Conservation (phyloP, 2,888 invertebrate species). For the Drosophila nigritarsus region DNA sequence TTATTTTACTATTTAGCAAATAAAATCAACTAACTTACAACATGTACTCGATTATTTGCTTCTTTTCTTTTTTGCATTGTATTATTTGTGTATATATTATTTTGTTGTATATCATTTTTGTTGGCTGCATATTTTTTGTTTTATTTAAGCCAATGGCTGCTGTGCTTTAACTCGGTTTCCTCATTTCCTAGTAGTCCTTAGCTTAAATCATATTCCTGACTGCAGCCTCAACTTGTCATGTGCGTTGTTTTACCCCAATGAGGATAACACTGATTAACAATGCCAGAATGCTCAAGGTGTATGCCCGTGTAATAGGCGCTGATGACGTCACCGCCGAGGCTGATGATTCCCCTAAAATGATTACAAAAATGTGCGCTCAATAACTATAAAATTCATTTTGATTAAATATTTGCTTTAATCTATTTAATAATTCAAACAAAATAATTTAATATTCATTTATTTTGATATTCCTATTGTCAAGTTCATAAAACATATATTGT, state of each 20-base stretch:
- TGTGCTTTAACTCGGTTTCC: slow-evolving; percentile 10
- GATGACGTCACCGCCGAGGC: slow-evolving; percentile 85
- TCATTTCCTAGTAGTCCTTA: slow-evolving; percentile 25
- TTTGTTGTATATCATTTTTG: slow-evolving; percentile 18
- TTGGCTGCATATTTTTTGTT: slow-evolving; percentile 50
- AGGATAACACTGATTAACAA: slow-evolving; percentile 77
- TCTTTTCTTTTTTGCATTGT: slow-evolving; percentile 45
- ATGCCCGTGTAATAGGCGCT: slow-evolving; percentile 81
- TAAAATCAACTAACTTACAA: slow-evolving; percentile 79
- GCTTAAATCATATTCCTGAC: slow-evolving; percentile 20
- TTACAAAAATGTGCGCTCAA: neutral
- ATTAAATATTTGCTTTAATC: neutral
- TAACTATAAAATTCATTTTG: neutral
- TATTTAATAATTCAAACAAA: neutral
- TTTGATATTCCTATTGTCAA: neutral
- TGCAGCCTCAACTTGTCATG: slow-evolving; percentile 80
- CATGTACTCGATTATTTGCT: slow-evolving; percentile 56
- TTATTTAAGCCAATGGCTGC: slow-evolving; percentile 35
- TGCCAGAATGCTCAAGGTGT: slow-evolving; percentile 76
- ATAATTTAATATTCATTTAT: too few relatives aligned
- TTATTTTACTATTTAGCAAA: slow-evolving; percentile 51
- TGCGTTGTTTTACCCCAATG: slow-evolving; percentile 73
- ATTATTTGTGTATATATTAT: slow-evolving; percentile 10
- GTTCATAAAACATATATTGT: neutral
- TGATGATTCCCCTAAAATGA: slow-evolving; percentile 82